Base-by-base conservation (phyloP, 2,113 vertebrate genomes). In the Trochalopteron elliotii region DNA sequence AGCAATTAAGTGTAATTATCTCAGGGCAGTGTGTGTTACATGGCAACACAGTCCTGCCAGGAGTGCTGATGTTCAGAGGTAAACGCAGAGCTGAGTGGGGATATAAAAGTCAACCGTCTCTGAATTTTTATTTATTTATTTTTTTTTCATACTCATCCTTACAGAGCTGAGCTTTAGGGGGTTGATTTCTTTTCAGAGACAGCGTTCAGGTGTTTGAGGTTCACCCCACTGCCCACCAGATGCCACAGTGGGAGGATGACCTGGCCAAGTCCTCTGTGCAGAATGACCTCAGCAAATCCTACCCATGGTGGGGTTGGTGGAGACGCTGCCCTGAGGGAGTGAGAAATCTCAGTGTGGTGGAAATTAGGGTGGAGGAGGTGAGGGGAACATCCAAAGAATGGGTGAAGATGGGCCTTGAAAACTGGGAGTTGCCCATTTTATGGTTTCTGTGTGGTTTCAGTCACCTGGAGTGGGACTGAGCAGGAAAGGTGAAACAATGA, bases 1-100 rank as follows among this genome's bases (percentile, higher is more conserved):
- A 61, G 71, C 71, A 93, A 90, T 93, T 90, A 89, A 70, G 23
- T 63, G 50, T 37, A 92, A 95, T 94, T 96, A 89, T 47, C 44
- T 28, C 5, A 56, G 56, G 30, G 27, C 24, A 10, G 55, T 10
- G 55, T 31, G 42, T 69, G 61, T 56, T 42, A 30, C 30, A 22
- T 30, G n/a, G 63, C 72, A 92, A 86, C 87, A 87, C 37, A 85
- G 59, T 33, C 79, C 75, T 93, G 50, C 45, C 7, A 1, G 4
- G 42, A 59, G 78, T 28, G 47, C 55, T 79, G 61, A 31, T 85
- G 63, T 83, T 57, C 42, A 25, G 65, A 92, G 47, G 44, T 70
- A 94, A 94, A 89, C 69, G 84, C 2, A 0, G 33, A 74, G 33
- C 67, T 72, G 14, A 80, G 40, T 59, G 39, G 64, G 67, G 71